Evolutionary conservation across 2,113 vertebrate genomes (phyloP).

Genomic region (Rhinolophus sinicus): DNA sequence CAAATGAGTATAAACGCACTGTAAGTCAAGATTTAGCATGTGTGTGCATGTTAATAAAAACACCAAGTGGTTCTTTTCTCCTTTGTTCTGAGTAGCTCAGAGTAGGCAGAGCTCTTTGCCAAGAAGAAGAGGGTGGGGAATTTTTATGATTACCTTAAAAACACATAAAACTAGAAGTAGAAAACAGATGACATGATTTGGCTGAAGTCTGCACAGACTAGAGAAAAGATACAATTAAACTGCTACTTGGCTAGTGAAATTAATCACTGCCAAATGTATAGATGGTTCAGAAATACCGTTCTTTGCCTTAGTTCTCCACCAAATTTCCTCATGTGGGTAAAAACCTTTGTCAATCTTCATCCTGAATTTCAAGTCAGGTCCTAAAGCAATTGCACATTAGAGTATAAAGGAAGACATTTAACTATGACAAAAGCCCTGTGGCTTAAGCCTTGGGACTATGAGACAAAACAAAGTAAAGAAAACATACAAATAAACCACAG

Average conservation of each 20-base stretch:
- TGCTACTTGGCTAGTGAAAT: not conserved
- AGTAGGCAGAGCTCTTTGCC: conserved; percentile 15
- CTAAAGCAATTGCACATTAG: not conserved
- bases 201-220: not conserved
- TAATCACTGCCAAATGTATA: not conserved
- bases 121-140: conserved; percentile 20
- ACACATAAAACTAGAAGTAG: not conserved
- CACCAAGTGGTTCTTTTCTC: not conserved
- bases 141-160: conserved; percentile 26
- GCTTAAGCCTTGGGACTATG: not conserved
- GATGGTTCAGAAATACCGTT: not conserved
- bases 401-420: not conserved
- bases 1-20: not conserved
- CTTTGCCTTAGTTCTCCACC: not conserved
- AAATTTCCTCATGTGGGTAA: not conserved
- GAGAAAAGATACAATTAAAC: not conserved
- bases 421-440: not conserved
- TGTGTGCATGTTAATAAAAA: not conserved
- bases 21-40: not conserved
- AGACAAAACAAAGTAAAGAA: not conserved
- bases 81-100: conserved; percentile 39
- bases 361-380: not conserved
- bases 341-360: not conserved
- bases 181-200: not conserved
- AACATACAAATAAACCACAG: not conserved